A percentile compares a stretch with the other conserved stretches of the same genome.
Conservation (phyloP, 2,888 invertebrate genomes). For the Acronicta leporina region DNA sequence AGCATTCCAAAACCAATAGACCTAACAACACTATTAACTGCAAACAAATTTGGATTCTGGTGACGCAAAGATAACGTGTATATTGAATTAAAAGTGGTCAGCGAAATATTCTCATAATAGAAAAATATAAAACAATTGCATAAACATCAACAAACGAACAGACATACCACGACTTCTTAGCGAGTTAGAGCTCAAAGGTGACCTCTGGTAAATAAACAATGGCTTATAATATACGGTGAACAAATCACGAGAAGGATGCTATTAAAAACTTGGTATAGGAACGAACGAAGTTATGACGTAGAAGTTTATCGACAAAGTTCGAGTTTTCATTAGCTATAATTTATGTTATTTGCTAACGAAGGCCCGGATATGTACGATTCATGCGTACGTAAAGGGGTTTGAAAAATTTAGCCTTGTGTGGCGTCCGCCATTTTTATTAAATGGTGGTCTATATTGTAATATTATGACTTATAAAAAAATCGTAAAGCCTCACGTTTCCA, state of each 20-base stretch:
- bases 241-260: slow-evolving; percentile 36
- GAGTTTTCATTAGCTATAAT: slow-evolving; percentile 3
- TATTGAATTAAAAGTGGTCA: neutral
- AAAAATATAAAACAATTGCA: slow-evolving; percentile 87
- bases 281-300: slow-evolving; percentile 23
- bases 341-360: neutral
- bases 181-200: slow-evolving; percentile 58
- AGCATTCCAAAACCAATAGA: slow-evolving; percentile 12
- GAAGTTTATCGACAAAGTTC: neutral
- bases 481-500: too few relatives aligned
- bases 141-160: slow-evolving; percentile 73
- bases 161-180: slow-evolving; percentile 72
- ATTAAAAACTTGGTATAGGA: slow-evolving; percentile 44
- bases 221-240: slow-evolving; percentile 48
- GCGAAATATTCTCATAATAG: slow-evolving; percentile 46
- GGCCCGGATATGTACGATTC: too few relatives aligned
- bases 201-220: slow-evolving; percentile 61
- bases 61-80: neutral
- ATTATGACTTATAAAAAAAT: too few relatives aligned
- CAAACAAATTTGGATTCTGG: slow-evolving; percentile 34
- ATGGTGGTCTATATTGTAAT: too few relatives aligned
- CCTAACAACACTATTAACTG: neutral
- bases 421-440: too few relatives aligned
- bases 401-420: too few relatives aligned
- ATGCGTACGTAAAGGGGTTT: too few relatives aligned